Evolutionary conservation across 2,888 invertebrate species (phyloP), one percentile per base, ranked within the genome.

Genomic region (Troides aeacus): DNA sequence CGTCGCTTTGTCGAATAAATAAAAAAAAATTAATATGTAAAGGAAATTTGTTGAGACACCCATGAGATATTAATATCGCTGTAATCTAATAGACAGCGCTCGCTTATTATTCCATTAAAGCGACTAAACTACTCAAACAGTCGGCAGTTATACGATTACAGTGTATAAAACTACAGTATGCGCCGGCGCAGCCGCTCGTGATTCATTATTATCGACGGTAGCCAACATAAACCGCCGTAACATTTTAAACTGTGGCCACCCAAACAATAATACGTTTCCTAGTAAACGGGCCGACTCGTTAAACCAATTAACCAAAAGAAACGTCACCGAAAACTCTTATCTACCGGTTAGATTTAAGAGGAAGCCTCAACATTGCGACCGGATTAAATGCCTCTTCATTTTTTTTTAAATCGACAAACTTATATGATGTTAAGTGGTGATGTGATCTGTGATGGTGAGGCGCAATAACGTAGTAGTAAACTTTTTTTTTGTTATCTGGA

Each of bases 221-320:
- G 59, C 58, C 23, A 53, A 57, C 62, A 62, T 62, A 56, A 68
- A 65, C 46, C 24, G 21, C 42, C 66, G 64, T 63, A 62, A 62
- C 21, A 68, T 65, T 71, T 69, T 71, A 75, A 73, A 75, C 70
- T 74, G 72, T 79, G 85, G 79, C 86, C 86, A 86, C 86, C 86
- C 86, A 85, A 79, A 80, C 71, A 76, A 77, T 77, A 79, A 81
- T 80, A 73, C 72, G 77, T 75, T 79, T 80, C 76, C 76, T 78
- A 79, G 78, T 77, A 79, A 77, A 76, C 74, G 72, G 64, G 76
- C 81, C 79, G 81, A 71, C 81, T 81, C 83, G 79, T 81, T 81
- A 82, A 77, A 82, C 82, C 86, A 88, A 87, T 88, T 88, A 88
- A 85, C 84, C 79, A 74, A 77, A 30, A 30, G 81, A 82, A 76